Conservation (phyloP, 1,140 invertebrate genomes). For the Trichogramma pretiosum region DNA sequence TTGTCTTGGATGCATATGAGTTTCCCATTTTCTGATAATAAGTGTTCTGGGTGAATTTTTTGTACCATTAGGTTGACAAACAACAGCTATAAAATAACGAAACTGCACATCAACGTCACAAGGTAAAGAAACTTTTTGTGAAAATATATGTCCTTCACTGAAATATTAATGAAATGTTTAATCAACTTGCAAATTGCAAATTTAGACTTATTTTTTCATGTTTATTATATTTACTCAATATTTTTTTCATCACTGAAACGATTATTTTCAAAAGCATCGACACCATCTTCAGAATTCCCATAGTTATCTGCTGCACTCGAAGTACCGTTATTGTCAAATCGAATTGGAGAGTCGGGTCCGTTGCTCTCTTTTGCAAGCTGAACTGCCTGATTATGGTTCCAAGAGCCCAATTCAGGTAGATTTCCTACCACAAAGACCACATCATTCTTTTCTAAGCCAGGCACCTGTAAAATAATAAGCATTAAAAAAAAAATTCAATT, state of each 20-base stretch:
- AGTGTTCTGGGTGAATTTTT: conserved; percentile 48
- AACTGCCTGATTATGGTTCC: conserved; percentile 43
- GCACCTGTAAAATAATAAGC: conserved; percentile 26
- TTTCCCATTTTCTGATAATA: conserved; percentile 76
- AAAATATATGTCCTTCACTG: conserved; percentile 34
- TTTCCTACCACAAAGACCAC: conserved; percentile 42
- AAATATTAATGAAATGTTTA: conserved; percentile 18
- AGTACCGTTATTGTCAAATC: conserved; percentile 32
- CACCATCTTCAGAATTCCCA: conserved; percentile 21
- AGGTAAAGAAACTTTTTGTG: conserved; percentile 48
- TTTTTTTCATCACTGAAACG: conserved; percentile 8
- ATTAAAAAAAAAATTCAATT: not conserved
- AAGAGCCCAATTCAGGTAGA: conserved; percentile 40
- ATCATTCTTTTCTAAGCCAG: conserved; percentile 39
- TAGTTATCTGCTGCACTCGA: conserved; percentile 28
- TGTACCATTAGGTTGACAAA: conserved; percentile 38
- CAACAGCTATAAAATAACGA: conserved; percentile 64
- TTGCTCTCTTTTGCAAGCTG: conserved; percentile 34
- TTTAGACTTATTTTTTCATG: not conserved
- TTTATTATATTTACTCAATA: conserved; percentile 1
- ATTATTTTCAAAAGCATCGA: conserved; percentile 26
- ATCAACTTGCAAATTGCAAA: not conserved
- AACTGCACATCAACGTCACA: conserved; percentile 60
- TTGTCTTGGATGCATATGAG: conserved; percentile 60
- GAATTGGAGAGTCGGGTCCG: conserved; percentile 26